A percentile compares a stretch with the other conserved stretches of the same genome.
phyloP scores from a whole-genome alignment of 1,140 invertebrate genomes.

The Aricia agestis region DNA sequence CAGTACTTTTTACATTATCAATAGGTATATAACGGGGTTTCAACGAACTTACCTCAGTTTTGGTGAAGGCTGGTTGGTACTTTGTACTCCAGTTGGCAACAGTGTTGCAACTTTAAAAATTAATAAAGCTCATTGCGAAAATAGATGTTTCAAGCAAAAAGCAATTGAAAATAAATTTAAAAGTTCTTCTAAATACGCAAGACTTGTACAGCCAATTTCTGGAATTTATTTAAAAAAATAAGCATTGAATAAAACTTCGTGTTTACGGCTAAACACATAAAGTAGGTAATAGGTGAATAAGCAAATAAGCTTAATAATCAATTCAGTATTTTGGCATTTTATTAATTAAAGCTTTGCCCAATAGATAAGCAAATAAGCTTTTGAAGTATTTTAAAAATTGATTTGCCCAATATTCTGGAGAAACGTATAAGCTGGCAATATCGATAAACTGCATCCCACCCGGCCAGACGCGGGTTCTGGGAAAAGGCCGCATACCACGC shows the following conservation, averaged over 20 bases:
- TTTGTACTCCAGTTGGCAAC: neutral
- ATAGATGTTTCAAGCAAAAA: too few relatives aligned
- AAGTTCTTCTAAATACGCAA: too few relatives aligned
- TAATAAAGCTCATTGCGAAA: too few relatives aligned
- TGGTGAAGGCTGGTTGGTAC: neutral
- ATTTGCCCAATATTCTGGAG: neutral
- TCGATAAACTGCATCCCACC: conserved; percentile 23
- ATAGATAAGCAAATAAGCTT: neutral
- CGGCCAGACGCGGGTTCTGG: conserved; percentile 51
- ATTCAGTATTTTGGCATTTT: neutral
- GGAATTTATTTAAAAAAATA: too few relatives aligned
- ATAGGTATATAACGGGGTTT: neutral
- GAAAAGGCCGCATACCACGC: conserved; percentile 70
- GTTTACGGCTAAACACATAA: too few relatives aligned
- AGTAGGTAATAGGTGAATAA: too few relatives aligned
- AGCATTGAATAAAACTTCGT: too few relatives aligned
- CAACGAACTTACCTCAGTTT: neutral
- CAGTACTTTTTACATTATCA: neutral
- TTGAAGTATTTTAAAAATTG: neutral
- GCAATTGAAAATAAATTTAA: too few relatives aligned
- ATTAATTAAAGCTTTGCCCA: neutral
- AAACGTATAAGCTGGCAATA: neutral
- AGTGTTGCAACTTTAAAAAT: neutral
- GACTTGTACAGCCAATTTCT: too few relatives aligned
- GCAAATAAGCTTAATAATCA: neutral